These are phyloP conservation scores for Meghimatium bilineatum DNA, from an alignment of 2,888 invertebrate genomes.

Conservation along the genomic window DNA sequence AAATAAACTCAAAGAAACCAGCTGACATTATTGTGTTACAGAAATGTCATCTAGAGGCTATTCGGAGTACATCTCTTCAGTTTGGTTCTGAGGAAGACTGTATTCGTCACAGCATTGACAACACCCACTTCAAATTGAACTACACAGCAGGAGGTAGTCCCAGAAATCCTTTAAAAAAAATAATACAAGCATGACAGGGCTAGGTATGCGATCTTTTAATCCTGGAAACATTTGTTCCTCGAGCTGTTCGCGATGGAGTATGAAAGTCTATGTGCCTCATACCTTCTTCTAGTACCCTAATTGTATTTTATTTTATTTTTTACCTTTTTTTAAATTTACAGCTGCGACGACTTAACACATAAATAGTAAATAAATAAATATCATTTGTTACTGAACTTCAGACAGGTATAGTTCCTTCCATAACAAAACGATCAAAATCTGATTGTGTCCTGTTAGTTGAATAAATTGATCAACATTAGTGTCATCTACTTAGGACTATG, in stretches of 20 bases:
- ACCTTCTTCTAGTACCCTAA: neutral
- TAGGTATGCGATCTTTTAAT: neutral
- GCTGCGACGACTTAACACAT: neutral
- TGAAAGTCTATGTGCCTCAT: neutral
- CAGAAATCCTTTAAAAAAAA: conserved; percentile 2
- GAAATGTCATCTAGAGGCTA: conserved; percentile 8
- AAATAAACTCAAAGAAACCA: neutral
- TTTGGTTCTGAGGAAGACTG: neutral
- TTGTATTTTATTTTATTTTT: neutral
- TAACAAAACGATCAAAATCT: neutral
- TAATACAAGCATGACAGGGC: neutral
- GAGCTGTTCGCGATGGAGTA: neutral
- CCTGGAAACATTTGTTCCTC: too few species aligned
- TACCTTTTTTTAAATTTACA: too few species aligned
- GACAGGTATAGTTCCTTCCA: neutral
- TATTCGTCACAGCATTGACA: conserved; percentile 20
- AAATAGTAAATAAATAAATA: neutral
- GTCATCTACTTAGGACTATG: neutral
- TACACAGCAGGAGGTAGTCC: neutral
- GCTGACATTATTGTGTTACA: neutral
- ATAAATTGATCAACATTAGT: conserved; percentile 20
- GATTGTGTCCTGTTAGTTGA: neutral
- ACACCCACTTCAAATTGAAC: conserved; percentile 17
- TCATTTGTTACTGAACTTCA: neutral
- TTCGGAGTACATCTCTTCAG: neutral